Percentiles rank a stretch among this genome's conserved stretches.
Evolutionary conservation across 2,113 vertebrate species (phyloP).

Genomic region (Gracilinanus agilis): DNA sequence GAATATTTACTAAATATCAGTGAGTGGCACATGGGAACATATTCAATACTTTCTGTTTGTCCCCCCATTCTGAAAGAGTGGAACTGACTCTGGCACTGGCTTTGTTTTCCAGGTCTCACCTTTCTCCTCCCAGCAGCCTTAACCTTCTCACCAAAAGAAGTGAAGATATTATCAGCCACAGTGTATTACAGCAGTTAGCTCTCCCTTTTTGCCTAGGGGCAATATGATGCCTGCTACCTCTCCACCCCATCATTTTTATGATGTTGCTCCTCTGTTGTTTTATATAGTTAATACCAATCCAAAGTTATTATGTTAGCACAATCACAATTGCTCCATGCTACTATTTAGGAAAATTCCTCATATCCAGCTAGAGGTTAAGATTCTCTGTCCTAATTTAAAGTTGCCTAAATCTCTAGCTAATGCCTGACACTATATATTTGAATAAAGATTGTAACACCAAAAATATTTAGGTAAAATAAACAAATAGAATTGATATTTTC

Average conservation of each 20-base stretch:
- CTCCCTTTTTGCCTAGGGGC: not conserved
- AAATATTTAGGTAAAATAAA: not conserved
- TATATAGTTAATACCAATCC: not conserved
- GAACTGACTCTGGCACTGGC: not conserved
- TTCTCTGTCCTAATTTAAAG: not conserved
- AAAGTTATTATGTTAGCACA: not conserved
- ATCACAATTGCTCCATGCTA: not conserved
- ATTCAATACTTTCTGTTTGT: not conserved
- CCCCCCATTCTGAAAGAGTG: not conserved
- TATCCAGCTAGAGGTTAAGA: not conserved
- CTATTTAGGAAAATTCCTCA: not conserved
- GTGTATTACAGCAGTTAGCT: not conserved
- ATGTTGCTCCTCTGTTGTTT: not conserved
- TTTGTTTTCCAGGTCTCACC: not conserved
- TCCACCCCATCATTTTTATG: not conserved
- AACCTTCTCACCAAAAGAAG: not conserved
- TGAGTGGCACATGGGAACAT: not conserved
- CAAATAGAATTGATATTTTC: not conserved
- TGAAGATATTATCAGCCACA: not conserved
- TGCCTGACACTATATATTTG: not conserved
- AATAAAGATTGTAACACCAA: not conserved
- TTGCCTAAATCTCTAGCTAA: not conserved
- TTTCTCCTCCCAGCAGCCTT: not conserved
- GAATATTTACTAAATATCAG: not conserved
- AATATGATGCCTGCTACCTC: not conserved